These are phyloP conservation scores for Platichthys flesus DNA, from an alignment of 2,113 vertebrate species.

Conservation along the genomic window DNA sequence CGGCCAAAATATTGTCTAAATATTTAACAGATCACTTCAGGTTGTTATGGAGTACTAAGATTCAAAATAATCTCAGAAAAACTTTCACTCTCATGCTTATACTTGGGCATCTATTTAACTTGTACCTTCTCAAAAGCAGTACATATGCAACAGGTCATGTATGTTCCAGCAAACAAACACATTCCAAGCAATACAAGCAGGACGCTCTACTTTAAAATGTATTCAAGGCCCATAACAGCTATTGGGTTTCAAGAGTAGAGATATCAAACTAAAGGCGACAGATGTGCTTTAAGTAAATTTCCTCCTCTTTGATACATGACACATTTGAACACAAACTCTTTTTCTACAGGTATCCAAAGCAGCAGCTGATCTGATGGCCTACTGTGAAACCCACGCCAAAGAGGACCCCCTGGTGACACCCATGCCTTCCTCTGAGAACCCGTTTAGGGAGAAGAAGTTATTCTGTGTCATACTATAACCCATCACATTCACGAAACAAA, in stretches of 20 bases:
- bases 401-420: slow-evolving; percentile 88
- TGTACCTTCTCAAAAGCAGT: too few species aligned
- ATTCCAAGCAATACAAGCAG: too few species aligned
- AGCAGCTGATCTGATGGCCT: slow-evolving; percentile 88
- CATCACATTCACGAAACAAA: background rate
- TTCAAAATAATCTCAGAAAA: too few species aligned
- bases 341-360: slow-evolving; percentile 88
- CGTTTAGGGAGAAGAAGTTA: slow-evolving; percentile 87
- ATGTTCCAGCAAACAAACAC: too few species aligned
- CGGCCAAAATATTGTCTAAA: background rate
- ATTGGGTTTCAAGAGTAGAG: background rate
- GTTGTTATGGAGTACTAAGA: background rate
- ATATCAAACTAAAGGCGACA: background rate
- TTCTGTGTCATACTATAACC: slow-evolving; percentile 87
- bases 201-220: too few species aligned
- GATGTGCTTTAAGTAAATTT: background rate
- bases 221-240: too few species aligned
- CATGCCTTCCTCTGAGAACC: slow-evolving; percentile 87
- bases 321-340: background rate
- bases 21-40: background rate
- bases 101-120: too few species aligned
- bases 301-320: background rate
- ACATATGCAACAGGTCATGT: too few species aligned
- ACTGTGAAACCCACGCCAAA: slow-evolving; percentile 88
- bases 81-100: too few species aligned